phyloP scores from a whole-genome alignment of 2,113 vertebrate genomes.

The Cyanoliseus patagonus region DNA sequence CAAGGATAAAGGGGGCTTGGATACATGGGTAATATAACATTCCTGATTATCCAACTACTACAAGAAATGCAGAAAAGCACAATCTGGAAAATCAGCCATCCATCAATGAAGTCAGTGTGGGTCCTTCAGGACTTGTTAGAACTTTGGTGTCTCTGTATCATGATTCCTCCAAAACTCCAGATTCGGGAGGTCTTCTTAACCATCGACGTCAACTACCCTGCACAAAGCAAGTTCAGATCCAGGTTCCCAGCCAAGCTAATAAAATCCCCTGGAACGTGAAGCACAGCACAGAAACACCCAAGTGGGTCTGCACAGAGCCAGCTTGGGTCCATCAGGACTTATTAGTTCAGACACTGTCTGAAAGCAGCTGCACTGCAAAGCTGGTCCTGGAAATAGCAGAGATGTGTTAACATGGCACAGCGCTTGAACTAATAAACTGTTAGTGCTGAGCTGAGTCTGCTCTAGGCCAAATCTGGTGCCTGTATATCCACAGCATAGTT shows the following conservation, averaged over 20 bases:
- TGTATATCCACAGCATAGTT: not conserved
- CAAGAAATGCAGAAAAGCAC: not conserved
- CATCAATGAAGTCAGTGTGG: not conserved
- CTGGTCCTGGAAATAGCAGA: slow-evolving; percentile 46
- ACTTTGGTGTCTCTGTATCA: not conserved
- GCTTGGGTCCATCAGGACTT: slow-evolving; percentile 46
- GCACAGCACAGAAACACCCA: slow-evolving; percentile 37
- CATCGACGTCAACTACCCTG: not conserved
- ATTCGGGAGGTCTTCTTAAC: not conserved
- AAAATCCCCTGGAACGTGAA: slow-evolving; percentile 40
- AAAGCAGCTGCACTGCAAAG: slow-evolving; percentile 52
- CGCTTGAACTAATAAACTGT: slow-evolving; percentile 46
- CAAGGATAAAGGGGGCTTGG: not conserved
- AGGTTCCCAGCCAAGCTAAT: slow-evolving; percentile 35
- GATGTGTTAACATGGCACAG: slow-evolving; percentile 58
- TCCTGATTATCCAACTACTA: not conserved
- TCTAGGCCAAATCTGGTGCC: slow-evolving; percentile 30
- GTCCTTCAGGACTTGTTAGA: not conserved
- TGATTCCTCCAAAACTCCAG: not conserved
- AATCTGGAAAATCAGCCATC: not conserved
- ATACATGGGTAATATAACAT: not conserved
- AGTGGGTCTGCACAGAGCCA: slow-evolving; percentile 24
- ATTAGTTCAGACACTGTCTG: slow-evolving; percentile 35
- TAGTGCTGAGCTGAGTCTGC: slow-evolving; percentile 15
- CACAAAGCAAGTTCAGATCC: not conserved